Evolutionary conservation across 1,140 invertebrate genomes (phyloP).

Genomic region (Drosophila seguyi): DNA sequence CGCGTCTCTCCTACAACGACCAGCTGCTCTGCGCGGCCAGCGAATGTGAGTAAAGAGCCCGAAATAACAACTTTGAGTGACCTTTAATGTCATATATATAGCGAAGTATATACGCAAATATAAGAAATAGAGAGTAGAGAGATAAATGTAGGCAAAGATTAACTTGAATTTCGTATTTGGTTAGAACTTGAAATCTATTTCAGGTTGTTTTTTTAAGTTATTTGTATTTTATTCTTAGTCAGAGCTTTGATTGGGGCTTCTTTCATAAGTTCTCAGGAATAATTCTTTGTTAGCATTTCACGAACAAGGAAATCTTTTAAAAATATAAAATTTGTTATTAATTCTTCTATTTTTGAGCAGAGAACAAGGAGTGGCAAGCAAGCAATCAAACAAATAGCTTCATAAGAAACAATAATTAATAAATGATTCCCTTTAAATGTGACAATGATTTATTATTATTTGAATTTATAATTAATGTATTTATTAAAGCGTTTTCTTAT

Average conservation of each 20-base stretch:
- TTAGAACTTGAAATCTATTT: neutral
- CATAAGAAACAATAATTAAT: neutral
- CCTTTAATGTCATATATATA: too few species aligned
- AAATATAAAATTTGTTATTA: too few species aligned
- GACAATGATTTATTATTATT: neutral
- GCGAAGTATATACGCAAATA: neutral
- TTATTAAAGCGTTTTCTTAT: neutral
- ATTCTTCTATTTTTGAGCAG: neutral
- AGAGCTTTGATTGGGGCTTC: neutral
- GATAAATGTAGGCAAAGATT: neutral
- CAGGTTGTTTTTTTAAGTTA: neutral
- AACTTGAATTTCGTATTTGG: neutral
- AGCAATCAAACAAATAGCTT: neutral
- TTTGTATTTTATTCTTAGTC: neutral
- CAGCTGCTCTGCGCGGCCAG: conserved; percentile 33
- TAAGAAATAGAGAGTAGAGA: neutral
- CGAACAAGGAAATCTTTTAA: neutral
- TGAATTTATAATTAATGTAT: neutral
- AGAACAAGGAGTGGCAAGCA: neutral
- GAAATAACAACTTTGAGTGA: neutral
- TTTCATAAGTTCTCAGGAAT: neutral
- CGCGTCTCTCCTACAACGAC: conserved; percentile 38
- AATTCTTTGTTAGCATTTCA: neutral
- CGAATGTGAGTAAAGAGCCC: conserved; percentile 56
- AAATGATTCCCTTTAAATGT: neutral